A percentile compares a stretch with the other conserved stretches of the same genome.
Conservation (phyloP, 2,888 invertebrate species). For the Nebria salina region DNA sequence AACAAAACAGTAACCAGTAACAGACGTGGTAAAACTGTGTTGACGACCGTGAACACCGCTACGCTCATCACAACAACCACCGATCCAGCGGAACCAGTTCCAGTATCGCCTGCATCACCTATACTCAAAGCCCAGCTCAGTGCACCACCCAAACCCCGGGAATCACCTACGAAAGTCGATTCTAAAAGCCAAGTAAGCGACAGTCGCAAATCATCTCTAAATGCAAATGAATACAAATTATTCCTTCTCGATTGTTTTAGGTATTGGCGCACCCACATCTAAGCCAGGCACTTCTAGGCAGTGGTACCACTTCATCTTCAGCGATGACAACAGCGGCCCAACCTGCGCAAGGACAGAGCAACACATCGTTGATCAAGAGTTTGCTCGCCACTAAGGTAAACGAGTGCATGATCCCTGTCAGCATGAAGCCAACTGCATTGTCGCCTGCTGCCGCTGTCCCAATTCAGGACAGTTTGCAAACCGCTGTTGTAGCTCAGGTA, state of each 20-base stretch:
- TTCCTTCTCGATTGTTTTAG: slow-evolving; percentile 54
- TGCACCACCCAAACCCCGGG: slow-evolving; percentile 69
- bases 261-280: slow-evolving; percentile 71
- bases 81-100: slow-evolving; percentile 54
- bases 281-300: slow-evolving; percentile 68
- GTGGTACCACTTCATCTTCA: slow-evolving; percentile 42
- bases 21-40: slow-evolving; percentile 49
- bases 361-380: slow-evolving; percentile 90
- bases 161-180: slow-evolving; percentile 59
- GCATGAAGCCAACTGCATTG: slow-evolving; percentile 59
- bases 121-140: slow-evolving; percentile 87
- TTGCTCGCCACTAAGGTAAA: slow-evolving; percentile 93
- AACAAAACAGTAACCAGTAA: slow-evolving; percentile 63
- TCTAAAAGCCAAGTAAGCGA: slow-evolving; percentile 69
- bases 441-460: slow-evolving; percentile 63
- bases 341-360: slow-evolving; percentile 61
- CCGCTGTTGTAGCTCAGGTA: slow-evolving; percentile 21
- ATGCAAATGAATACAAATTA: background rate
- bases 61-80: slow-evolving; percentile 49
- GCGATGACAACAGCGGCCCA: slow-evolving; percentile 45
- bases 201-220: no score
- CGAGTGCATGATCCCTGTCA: slow-evolving; percentile 65
- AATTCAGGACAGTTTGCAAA: slow-evolving; percentile 5
- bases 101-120: slow-evolving; percentile 75
- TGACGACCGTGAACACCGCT: slow-evolving; percentile 46